Percentiles rank a stretch among this genome's conserved stretches.
Conservation (phyloP, 2,888 invertebrate genomes). For the Eledona agricola region DNA sequence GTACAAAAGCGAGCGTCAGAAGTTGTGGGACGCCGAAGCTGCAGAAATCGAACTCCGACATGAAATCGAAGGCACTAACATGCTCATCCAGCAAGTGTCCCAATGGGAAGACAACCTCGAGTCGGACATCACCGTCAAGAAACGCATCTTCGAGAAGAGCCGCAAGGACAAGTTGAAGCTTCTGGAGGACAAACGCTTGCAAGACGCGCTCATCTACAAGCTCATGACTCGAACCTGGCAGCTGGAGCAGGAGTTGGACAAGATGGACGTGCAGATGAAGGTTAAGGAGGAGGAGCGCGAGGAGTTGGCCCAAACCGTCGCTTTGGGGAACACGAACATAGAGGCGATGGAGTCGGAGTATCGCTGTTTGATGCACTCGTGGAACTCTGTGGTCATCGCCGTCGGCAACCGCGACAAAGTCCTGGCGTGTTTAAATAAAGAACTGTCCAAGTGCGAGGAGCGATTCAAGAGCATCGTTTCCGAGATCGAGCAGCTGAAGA, state of each 20-base stretch:
- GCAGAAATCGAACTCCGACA: slow-evolving; percentile 66
- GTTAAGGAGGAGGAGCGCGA: slow-evolving; percentile 73
- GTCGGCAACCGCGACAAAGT: slow-evolving; percentile 75
- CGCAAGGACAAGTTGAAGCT: slow-evolving; percentile 66
- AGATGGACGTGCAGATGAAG: slow-evolving; percentile 71
- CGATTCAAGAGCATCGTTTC: slow-evolving; percentile 52
- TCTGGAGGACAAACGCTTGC: slow-evolving; percentile 67
- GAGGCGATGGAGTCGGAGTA: slow-evolving; percentile 77
- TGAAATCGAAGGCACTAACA: slow-evolving; percentile 68
- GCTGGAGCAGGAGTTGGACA: slow-evolving; percentile 72
- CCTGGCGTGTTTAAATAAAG: slow-evolving; percentile 68
- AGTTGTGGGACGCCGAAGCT: slow-evolving; percentile 62
- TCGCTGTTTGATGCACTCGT: slow-evolving; percentile 73
- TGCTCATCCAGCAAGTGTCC: slow-evolving; percentile 68
- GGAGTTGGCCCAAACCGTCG: slow-evolving; percentile 67
- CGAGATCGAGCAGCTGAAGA: slow-evolving; percentile 74
- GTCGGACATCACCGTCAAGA: slow-evolving; percentile 69
- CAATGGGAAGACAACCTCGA: slow-evolving; percentile 73
- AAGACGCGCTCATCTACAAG: slow-evolving; percentile 69
- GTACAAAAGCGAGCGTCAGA: slow-evolving; percentile 63
- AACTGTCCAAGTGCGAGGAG: slow-evolving; percentile 65
- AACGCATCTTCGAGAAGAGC: slow-evolving; percentile 73
- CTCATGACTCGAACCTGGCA: slow-evolving; percentile 76
- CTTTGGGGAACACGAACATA: slow-evolving; percentile 76
- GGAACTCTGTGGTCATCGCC: slow-evolving; percentile 78